These are phyloP conservation scores for Orthosia incerta DNA, from an alignment of 2,888 invertebrate genomes.

Conservation along the genomic window DNA sequence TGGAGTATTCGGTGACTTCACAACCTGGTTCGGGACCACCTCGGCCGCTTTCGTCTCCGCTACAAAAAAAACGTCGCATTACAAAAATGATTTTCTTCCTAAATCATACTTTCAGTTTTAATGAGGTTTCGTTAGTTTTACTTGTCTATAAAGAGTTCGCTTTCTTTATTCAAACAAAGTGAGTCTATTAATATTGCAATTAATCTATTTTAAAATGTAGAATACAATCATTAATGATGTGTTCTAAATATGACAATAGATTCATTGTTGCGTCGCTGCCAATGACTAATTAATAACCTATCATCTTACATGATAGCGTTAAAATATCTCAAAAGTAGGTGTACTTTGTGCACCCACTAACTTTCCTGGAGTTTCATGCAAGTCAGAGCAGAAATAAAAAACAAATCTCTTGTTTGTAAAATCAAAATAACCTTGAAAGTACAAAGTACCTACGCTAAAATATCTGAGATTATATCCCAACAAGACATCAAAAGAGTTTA, in stretches of 20 bases:
- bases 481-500: constrained; percentile 55
- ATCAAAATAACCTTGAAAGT: constrained; percentile 27
- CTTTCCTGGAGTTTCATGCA: not conserved
- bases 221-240: not conserved
- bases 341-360: not conserved
- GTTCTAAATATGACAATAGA: too few relatives aligned
- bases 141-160: not conserved
- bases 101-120: not conserved
- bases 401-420: not conserved
- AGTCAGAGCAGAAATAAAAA: not conserved
- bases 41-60: constrained; percentile 77
- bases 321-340: not conserved
- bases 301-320: not conserved
- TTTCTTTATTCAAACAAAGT: not conserved
- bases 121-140: not conserved
- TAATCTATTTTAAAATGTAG: not conserved
- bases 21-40: constrained; percentile 77
- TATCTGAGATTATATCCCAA: constrained; percentile 24
- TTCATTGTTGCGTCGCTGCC: not conserved
- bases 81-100: constrained; percentile 15
- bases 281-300: not conserved
- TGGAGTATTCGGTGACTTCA: constrained; percentile 76
- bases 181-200: not conserved
- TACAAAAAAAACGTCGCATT: constrained; percentile 51
- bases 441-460: constrained; percentile 31